Base-by-base conservation (phyloP, 2,797 vertebrate genomes). In the Chaunax sp. region DNA sequence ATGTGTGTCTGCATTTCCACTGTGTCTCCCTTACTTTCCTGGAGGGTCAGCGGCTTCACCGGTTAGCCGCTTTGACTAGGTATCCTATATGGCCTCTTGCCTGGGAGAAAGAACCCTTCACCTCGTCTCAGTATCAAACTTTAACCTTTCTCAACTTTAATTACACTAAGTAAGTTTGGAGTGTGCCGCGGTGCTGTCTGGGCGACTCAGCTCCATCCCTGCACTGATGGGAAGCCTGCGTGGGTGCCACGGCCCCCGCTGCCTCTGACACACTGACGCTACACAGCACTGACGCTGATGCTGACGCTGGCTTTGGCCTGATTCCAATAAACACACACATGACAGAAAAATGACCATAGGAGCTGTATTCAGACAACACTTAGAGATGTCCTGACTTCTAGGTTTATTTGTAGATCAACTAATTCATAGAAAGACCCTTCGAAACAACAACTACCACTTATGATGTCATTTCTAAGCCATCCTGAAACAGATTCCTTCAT, bases 81-180 rank as follows among this genome's bases (percentile, higher is more conserved):
- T 90, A 82, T 83, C 90, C 89, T 85, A 77, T 86, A 89, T 80
- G 82, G 88, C 78, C 88, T 85, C 80, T 80, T 84, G 91, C 92
- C 92, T 82, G 51, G 81, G 87, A 92, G 92, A 90, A 92, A 89
- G 73, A 80, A 80, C 69, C 88, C 78, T 89, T 95, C 94, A 44
- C 65, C 78, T 91, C 64, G 0, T 77, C 82, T 95, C 89, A 94
- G 84, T 82, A 72, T 95, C 94, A 95, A 91, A 91, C 85, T 89
- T 85, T 95, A 95, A 95, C 94, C 94, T 95, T 95, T 95, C 93
- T 95, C 93, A 93, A 94, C 91, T 94, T 94, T 91, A 94, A 94
- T 94, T 93, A 93, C 90, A 87, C 86, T 90, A 91, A 94, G 92
- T 91, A 91, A 93, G 93, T 94, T 94, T 75, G 89, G 93, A 92